Percentiles rank a stretch among this genome's conserved stretches.
These are phyloP conservation scores for Hydropsyche betteni DNA, from an alignment of 2,888 invertebrate species.

Conservation along the genomic window DNA sequence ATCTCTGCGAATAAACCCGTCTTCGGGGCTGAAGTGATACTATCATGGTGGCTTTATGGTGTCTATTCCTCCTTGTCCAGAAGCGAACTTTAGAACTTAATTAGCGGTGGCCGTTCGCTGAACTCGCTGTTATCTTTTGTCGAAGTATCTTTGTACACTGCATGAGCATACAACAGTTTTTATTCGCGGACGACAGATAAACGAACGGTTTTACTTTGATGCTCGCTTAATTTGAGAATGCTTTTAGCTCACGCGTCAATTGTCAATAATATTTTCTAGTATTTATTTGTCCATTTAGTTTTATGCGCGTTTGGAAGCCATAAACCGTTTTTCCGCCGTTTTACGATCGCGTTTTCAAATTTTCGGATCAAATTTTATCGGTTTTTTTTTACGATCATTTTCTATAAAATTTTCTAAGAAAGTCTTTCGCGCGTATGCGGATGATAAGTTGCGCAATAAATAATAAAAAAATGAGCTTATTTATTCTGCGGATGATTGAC, in stretches of 20 bases:
- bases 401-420: too few species aligned
- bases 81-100: slow-evolving; percentile 36
- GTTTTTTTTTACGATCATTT: too few species aligned
- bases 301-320: too few species aligned
- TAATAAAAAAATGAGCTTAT: slow-evolving; percentile 11
- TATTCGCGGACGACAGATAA: slow-evolving; percentile 6
- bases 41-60: slow-evolving; percentile 31
- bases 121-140: slow-evolving; percentile 26
- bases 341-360: too few species aligned
- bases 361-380: too few species aligned
- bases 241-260: too few species aligned
- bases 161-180: neutral
- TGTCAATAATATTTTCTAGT: too few species aligned
- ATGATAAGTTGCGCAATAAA: slow-evolving; percentile 21
- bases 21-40: slow-evolving; percentile 20
- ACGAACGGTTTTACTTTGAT: neutral
- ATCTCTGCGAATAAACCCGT: slow-evolving; percentile 29
- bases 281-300: too few species aligned
- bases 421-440: neutral
- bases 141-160: neutral
- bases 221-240: neutral
- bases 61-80: slow-evolving; percentile 32
- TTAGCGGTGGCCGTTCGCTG: slow-evolving; percentile 13
- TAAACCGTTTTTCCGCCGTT: too few species aligned
- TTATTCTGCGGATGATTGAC: slow-evolving; percentile 42